Percentiles rank a stretch among this genome's conserved stretches.
These are phyloP conservation scores for Lepidostoma basale DNA, from an alignment of 1,140 invertebrate genomes.

Conservation along the genomic window DNA sequence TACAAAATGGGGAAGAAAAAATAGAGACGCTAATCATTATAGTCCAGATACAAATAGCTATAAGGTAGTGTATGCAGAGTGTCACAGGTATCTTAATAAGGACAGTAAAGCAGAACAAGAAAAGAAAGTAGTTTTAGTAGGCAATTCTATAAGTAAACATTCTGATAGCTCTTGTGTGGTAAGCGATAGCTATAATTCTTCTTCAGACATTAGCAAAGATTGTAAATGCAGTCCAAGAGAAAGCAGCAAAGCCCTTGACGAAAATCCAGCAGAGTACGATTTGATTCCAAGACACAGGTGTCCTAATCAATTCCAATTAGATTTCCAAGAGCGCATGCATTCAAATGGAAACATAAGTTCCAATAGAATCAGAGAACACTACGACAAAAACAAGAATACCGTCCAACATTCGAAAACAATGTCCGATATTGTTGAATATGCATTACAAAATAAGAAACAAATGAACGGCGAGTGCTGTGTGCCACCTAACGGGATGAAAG, in stretches of 20 bases:
- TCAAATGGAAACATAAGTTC: slow-evolving; percentile 13
- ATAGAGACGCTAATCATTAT: slow-evolving; percentile 6
- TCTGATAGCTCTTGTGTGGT: slow-evolving; percentile 15
- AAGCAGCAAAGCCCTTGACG: not conserved
- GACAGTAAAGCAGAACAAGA: slow-evolving; percentile 26
- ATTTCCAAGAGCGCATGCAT: not conserved
- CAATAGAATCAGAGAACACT: not conserved
- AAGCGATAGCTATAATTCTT: slow-evolving; percentile 15
- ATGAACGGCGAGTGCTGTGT: not conserved
- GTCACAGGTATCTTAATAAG: slow-evolving; percentile 38
- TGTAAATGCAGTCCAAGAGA: slow-evolving; percentile 1
- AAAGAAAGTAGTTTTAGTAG: slow-evolving; percentile 14
- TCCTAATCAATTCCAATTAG: slow-evolving; percentile 33
- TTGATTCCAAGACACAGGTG: slow-evolving; percentile 40
- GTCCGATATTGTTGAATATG: slow-evolving; percentile 43
- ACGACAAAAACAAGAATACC: slow-evolving; percentile 11
- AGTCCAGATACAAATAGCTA: slow-evolving; percentile 14
- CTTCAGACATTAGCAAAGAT: slow-evolving; percentile 19
- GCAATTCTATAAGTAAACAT: not conserved
- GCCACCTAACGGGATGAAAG: not conserved
- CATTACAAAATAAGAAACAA: slow-evolving; percentile 11
- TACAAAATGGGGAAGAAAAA: slow-evolving; percentile 37
- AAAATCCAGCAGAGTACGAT: slow-evolving; percentile 27
- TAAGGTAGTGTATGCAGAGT: slow-evolving; percentile 40
- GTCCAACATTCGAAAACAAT: slow-evolving; percentile 41